Evolutionary conservation across 2,888 invertebrate genomes (phyloP).

Genomic region (Chrysolina haemoptera): DNA sequence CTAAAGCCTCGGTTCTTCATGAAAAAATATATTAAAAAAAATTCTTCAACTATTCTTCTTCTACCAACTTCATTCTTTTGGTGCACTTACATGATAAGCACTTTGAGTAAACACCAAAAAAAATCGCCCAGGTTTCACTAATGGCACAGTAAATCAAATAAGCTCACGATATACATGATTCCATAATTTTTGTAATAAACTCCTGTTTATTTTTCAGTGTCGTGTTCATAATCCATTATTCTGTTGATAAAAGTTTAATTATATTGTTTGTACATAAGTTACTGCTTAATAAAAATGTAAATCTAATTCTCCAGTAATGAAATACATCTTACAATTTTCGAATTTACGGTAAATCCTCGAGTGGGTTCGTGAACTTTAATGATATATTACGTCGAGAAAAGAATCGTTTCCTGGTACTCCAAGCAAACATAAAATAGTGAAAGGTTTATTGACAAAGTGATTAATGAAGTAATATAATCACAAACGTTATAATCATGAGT

Average conservation of each 20-base stretch:
- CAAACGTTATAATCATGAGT: too few species aligned
- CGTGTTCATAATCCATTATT: constrained; percentile 47
- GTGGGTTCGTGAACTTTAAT: constrained; percentile 16
- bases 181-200: constrained; percentile 37
- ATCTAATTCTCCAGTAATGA: constrained; percentile 35
- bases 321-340: constrained; percentile 19
- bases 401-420: neutral
- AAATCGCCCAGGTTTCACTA: neutral
- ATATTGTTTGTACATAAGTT: constrained; percentile 53
- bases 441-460: neutral
- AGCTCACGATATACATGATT: constrained; percentile 36
- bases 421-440: neutral
- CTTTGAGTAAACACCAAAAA: too few species aligned
- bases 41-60: too few species aligned
- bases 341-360: neutral
- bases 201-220: constrained; percentile 41
- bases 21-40: too few species aligned
- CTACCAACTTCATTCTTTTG: too few species aligned
- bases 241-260: constrained; percentile 50
- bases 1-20: too few species aligned
- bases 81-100: too few species aligned
- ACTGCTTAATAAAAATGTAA: constrained; percentile 54
- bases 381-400: constrained; percentile 10
- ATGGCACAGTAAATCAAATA: constrained; percentile 33
- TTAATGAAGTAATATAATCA: too few species aligned